phyloP scores from a whole-genome alignment of 1,140 invertebrate species.

The Pseudomyrmex sp. region DNA sequence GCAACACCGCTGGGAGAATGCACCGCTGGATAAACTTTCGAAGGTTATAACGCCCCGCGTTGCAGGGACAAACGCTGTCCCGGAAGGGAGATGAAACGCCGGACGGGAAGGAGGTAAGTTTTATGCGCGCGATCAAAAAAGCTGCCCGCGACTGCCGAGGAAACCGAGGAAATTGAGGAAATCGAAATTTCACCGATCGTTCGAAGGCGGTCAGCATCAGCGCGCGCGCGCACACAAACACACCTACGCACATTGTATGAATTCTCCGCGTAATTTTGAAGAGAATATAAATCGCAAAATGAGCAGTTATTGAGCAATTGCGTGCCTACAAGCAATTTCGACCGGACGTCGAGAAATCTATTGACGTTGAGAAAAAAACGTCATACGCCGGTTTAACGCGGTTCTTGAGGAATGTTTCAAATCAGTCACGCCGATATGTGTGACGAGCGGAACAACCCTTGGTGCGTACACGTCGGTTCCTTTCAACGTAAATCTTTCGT shows the following conservation, averaged over 20 bases:
- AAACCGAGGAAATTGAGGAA: conserved; percentile 53
- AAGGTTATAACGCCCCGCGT: conserved; percentile 34
- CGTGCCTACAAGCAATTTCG: not conserved
- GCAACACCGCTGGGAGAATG: conserved; percentile 68
- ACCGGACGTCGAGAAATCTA: no score
- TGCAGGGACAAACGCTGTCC: conserved; percentile 52
- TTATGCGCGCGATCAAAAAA: conserved; percentile 59
- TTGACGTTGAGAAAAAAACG: no score
- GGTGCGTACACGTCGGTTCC: conserved; percentile 34
- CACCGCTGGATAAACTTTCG: conserved; percentile 69
- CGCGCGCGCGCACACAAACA: not conserved
- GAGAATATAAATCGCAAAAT: conserved; percentile 17
- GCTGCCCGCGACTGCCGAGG: conserved; percentile 22
- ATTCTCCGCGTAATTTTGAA: conserved; percentile 18
- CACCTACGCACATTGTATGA: not conserved
- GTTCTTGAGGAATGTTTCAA: no score
- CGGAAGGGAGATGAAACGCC: conserved; percentile 1
- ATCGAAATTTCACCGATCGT: conserved; percentile 43
- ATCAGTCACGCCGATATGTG: not conserved
- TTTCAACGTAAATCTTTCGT: conserved; percentile 72
- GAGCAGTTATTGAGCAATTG: not conserved
- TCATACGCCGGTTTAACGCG: no score
- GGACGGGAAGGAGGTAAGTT: conserved; percentile 33
- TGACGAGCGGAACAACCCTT: not conserved
- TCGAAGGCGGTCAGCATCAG: conserved; percentile 21